A percentile compares a stretch with the other conserved stretches of the same genome.
phyloP scores from a whole-genome alignment of 2,797 vertebrate genomes.

The Anas bahamensis region DNA sequence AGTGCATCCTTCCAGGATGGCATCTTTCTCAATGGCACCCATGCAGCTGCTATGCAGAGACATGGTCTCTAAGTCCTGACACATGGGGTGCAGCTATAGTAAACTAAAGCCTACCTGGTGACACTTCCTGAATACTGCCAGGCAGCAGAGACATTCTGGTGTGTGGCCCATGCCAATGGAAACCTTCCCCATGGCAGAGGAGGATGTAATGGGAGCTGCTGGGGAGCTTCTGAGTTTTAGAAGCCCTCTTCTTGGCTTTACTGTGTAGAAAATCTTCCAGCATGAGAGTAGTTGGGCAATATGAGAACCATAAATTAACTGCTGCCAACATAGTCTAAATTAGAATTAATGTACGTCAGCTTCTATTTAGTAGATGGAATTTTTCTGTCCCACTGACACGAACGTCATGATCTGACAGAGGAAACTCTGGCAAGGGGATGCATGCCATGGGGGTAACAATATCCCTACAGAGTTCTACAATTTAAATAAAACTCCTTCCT shows the following conservation, averaged over 20 bases:
- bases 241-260: background rate
- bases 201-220: background rate
- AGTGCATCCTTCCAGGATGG: background rate
- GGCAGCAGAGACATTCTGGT: background rate
- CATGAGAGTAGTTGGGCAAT: background rate
- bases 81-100: background rate
- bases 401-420: background rate
- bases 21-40: background rate
- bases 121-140: background rate
- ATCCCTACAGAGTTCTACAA: background rate
- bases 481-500: background rate
- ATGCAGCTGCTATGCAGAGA: background rate
- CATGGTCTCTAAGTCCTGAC: fast-evolving
- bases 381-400: background rate
- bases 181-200: background rate
- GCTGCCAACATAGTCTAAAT: background rate
- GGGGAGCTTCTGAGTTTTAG: background rate
- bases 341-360: background rate
- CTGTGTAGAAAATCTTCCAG: background rate
- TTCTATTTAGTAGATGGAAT: background rate
- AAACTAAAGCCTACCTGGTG: background rate
- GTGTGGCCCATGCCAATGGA: fast-evolving
- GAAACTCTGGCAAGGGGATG: background rate
- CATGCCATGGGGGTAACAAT: background rate
- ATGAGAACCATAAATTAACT: background rate